Evolutionary conservation across 2,113 vertebrate species (phyloP).

Genomic region (Condylura cristata): DNA sequence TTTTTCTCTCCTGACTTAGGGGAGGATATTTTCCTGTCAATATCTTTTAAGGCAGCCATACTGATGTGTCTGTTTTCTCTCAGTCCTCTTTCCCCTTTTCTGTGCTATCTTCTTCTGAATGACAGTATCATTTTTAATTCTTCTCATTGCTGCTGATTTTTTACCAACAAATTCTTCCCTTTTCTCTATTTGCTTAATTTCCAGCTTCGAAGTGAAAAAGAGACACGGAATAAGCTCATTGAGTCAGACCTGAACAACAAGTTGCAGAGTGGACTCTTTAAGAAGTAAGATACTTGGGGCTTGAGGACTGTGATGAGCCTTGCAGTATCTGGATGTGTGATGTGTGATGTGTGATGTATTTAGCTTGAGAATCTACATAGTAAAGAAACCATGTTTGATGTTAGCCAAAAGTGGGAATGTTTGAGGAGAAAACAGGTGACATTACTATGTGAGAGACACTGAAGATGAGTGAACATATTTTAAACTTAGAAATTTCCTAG

Average conservation of each 20-base stretch:
- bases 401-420: not conserved
- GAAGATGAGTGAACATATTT: not conserved
- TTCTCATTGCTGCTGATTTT: not conserved
- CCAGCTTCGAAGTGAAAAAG: constrained; percentile 87
- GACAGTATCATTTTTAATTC: not conserved
- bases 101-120: not conserved
- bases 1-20: not conserved
- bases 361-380: not conserved
- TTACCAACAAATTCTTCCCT: not conserved
- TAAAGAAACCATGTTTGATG: not conserved
- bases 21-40: not conserved
- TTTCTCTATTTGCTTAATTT: constrained; percentile 23
- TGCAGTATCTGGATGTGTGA: not conserved
- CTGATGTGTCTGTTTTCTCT: not conserved
- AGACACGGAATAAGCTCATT: constrained; percentile 87
- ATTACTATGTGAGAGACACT: not conserved
- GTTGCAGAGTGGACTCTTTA: constrained; percentile 83
- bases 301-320: not conserved
- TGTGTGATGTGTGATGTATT: not conserved
- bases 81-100: too few species aligned
- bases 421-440: not conserved
- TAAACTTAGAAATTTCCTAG: not conserved
- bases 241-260: constrained; percentile 86
- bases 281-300: constrained; percentile 80
- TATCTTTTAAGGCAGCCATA: not conserved